Evolutionary conservation across 2,113 vertebrate species (phyloP).

Genomic region (Acanthisitta chloris): DNA sequence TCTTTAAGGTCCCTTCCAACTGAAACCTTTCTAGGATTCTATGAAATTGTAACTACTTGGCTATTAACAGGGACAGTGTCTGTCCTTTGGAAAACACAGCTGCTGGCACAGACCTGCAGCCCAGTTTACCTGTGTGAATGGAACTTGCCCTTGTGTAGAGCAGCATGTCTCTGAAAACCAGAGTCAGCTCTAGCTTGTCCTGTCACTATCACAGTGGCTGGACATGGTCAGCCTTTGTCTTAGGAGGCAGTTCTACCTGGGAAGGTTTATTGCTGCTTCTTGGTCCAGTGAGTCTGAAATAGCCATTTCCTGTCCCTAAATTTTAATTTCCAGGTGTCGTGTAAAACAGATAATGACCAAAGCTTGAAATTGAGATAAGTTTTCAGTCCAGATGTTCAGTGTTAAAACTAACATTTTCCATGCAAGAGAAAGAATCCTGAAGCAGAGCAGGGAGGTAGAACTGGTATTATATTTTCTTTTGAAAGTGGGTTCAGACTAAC

Average conservation of each 20-base stretch:
- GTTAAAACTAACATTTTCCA: not conserved
- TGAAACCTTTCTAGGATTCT: not conserved
- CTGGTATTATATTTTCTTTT: not conserved
- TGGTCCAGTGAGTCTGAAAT: not conserved
- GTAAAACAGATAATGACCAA: not conserved
- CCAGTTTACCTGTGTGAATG: rapidly evolving
- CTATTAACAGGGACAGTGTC: not conserved
- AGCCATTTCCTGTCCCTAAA: not conserved
- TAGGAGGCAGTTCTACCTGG: not conserved
- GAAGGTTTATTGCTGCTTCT: not conserved
- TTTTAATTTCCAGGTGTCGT: not conserved
- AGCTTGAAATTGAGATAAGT: not conserved
- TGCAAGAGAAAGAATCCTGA: not conserved
- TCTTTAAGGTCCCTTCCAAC: not conserved
- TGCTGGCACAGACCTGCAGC: not conserved
- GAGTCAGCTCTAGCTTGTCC: not conserved
- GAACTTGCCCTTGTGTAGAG: not conserved
- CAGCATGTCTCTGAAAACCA: not conserved
- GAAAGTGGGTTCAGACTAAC: not conserved
- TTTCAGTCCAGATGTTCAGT: not conserved
- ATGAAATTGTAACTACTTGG: not conserved
- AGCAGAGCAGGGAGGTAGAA: not conserved
- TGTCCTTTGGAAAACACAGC: not conserved
- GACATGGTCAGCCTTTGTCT: not conserved
- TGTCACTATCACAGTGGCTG: not conserved